Percentiles rank a stretch among this genome's conserved stretches.
Evolutionary conservation across 1,140 invertebrate genomes (phyloP).

Genomic region (Zaprionus gabonicus): DNA sequence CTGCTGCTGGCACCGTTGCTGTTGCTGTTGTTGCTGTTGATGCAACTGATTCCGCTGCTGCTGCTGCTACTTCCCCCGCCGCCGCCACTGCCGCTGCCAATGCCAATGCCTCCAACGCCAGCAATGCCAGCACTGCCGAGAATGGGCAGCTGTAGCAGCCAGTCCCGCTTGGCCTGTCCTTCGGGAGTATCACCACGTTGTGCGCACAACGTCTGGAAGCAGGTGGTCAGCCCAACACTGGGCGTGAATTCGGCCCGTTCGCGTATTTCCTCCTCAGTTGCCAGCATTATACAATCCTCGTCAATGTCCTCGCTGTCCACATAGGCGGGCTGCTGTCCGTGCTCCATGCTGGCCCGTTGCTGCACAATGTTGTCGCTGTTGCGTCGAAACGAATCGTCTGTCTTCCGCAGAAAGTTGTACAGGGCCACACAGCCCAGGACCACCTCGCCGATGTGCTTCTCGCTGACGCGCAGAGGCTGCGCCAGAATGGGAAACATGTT

Average conservation of each 20-base stretch:
- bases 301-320: conserved; percentile 71
- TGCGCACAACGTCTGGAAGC: conserved; percentile 65
- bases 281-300: conserved; percentile 79
- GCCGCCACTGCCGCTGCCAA: not conserved
- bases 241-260: conserved; percentile 76
- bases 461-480: conserved; percentile 72
- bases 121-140: conserved; percentile 18
- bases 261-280: conserved; percentile 73
- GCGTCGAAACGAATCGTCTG: conserved; percentile 71
- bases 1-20: not conserved
- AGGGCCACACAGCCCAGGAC: conserved; percentile 78
- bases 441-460: conserved; percentile 76
- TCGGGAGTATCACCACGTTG: conserved; percentile 69
- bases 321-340: conserved; percentile 55
- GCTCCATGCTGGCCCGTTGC: conserved; percentile 50
- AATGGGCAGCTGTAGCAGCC: conserved; percentile 65
- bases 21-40: conserved; percentile 10
- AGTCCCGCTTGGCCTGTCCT: conserved; percentile 69
- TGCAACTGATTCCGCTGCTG: conserved; percentile 14
- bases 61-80: conserved; percentile 4
- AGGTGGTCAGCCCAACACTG: conserved; percentile 74
- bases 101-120: conserved; percentile 5
- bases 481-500: conserved; percentile 81
- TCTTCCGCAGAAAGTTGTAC: conserved; percentile 82
- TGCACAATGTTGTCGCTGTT: conserved; percentile 77